Percentiles rank a stretch among this genome's conserved stretches.
Conservation (phyloP, 1,140 invertebrate genomes). For the Bombus pyrosoma region DNA sequence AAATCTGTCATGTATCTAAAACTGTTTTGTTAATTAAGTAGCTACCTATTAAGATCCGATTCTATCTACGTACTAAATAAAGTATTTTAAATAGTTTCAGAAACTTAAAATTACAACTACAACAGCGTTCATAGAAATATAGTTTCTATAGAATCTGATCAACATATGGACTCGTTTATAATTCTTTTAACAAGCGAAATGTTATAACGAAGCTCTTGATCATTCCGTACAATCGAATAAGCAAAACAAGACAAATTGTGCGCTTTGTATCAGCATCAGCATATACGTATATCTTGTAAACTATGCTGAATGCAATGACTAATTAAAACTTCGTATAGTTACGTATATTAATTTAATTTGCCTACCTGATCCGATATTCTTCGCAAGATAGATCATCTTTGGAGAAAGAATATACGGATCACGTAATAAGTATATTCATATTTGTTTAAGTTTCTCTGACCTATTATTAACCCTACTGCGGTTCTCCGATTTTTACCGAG, state of each 20-base stretch:
- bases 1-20: not conserved
- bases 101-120: not conserved
- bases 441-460: conserved; percentile 10
- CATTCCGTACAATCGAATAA: not conserved
- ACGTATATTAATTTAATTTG: conserved; percentile 53
- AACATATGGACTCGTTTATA: not conserved
- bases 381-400: not conserved
- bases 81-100: not conserved
- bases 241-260: not conserved
- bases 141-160: not conserved
- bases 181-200: not conserved
- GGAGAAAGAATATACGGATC: conserved; percentile 43
- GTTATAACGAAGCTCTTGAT: not conserved
- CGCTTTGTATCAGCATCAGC: not conserved
- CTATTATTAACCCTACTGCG: not conserved
- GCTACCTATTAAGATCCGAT: not conserved
- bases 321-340: not conserved
- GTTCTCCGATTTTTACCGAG: no score
- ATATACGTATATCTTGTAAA: not conserved
- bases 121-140: not conserved
- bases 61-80: not conserved
- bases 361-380: conserved; percentile 69
- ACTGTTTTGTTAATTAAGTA: not conserved
- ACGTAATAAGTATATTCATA: conserved; percentile 14
- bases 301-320: not conserved